Percentiles rank a stretch among this genome's conserved stretches.
Evolutionary conservation across 2,797 vertebrate genomes (phyloP).

Genomic region (Lagodon rhomboides): DNA sequence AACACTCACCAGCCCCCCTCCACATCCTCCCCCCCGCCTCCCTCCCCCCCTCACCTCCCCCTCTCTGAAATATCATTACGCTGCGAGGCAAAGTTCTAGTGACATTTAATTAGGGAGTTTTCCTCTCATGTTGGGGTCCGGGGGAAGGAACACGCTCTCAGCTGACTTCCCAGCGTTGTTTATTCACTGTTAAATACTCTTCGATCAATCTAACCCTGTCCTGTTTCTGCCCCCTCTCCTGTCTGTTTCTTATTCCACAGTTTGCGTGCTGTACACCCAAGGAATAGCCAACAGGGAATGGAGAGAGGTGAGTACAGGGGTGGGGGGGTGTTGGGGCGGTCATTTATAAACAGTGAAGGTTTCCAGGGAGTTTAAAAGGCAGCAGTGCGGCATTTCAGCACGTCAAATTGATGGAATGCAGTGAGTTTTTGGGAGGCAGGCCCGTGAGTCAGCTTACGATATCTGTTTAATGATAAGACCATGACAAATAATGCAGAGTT

Average conservation of each 20-base stretch:
- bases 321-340: not conserved
- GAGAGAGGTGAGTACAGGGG: conserved; percentile 93
- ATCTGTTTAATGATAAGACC: not conserved
- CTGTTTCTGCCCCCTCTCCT: conserved; percentile 31
- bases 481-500: not conserved
- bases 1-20: conserved; percentile 18
- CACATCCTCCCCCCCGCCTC: not conserved
- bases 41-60: conserved; percentile 1
- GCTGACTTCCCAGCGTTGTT: conserved; percentile 38
- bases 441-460: not conserved
- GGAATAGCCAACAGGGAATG: conserved; percentile 96
- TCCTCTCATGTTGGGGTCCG: conserved; percentile 50
- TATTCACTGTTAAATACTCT: conserved; percentile 53
- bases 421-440: not conserved
- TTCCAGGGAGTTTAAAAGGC: conserved; percentile 7
- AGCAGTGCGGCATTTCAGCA: conserved; percentile 12
- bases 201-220: conserved; percentile 43
- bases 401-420: not conserved
- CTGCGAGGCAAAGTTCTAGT: conserved; percentile 70
- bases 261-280: conserved; percentile 97
- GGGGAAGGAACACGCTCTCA: conserved; percentile 43
- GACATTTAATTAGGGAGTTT: conserved; percentile 79
- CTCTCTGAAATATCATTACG: conserved; percentile 71
- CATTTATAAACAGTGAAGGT: conserved; percentile 5
- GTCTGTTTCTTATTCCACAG: conserved; percentile 82